Conservation (phyloP, 2,113 vertebrate genomes). For the Anoplopoma fimbria region DNA sequence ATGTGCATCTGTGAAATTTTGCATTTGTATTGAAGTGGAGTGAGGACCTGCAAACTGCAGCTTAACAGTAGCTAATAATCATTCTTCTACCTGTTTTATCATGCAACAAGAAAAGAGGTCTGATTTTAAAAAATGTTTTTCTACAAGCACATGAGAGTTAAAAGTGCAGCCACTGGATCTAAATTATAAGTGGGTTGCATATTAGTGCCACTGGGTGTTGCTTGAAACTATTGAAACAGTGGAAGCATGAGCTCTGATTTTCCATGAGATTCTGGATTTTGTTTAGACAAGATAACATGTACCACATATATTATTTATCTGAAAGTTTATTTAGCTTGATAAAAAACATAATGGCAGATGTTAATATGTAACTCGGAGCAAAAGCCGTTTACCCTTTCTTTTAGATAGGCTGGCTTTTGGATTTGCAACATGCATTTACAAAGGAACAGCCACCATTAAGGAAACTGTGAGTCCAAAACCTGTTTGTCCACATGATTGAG, state of each 20-base stretch:
- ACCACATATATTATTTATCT: background rate
- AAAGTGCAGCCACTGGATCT: background rate
- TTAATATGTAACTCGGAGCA: slow-evolving; percentile 23
- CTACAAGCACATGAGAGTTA: background rate
- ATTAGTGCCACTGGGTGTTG: background rate
- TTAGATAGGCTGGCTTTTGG: background rate
- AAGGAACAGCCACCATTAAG: background rate
- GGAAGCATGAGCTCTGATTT: background rate
- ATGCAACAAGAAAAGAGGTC: background rate
- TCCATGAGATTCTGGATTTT: background rate
- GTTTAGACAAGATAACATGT: slow-evolving; percentile 14
- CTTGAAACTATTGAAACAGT: background rate
- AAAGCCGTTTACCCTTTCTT: background rate
- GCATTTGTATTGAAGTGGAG: background rate
- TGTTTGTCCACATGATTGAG: background rate
- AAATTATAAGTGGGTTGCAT: background rate
- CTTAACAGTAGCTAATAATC: background rate
- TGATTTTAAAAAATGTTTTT: background rate
- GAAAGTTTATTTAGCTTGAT: background rate
- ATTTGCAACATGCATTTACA: background rate
- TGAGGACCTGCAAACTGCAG: background rate
- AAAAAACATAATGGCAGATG: background rate
- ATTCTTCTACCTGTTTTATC: background rate
- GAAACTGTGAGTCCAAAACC: background rate
- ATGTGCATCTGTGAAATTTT: background rate